Evolutionary conservation across 2,797 vertebrate species (phyloP).

Genomic region (Pseudochromis fuscus): DNA sequence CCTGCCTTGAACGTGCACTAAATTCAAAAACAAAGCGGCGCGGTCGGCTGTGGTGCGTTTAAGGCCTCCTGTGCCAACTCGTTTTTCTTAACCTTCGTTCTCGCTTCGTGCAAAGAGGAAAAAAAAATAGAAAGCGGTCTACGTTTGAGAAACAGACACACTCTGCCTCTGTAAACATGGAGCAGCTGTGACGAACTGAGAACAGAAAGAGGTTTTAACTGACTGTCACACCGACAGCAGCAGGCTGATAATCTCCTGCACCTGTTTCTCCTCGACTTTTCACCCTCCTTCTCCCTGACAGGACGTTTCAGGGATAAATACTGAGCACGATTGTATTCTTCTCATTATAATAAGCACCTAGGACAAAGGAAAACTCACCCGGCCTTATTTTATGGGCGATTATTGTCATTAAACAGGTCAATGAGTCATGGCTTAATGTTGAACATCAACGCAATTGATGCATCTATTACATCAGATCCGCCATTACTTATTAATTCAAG

Average conservation of each 20-base stretch:
- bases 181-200: constrained; percentile 62
- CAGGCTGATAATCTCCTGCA: constrained; percentile 70
- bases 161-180: constrained; percentile 24
- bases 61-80: background rate
- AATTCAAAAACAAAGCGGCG: accelerated
- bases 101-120: background rate
- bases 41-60: constrained; percentile 21
- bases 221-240: constrained; percentile 27
- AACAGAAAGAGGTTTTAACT: constrained; percentile 23
- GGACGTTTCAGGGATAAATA: constrained; percentile 6
- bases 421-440: background rate
- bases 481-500: constrained; percentile 1
- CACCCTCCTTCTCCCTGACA: background rate
- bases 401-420: constrained; percentile 16
- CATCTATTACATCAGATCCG: constrained; percentile 26
- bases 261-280: constrained; percentile 64
- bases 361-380: constrained; percentile 10
- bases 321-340: background rate
- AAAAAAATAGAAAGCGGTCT: background rate
- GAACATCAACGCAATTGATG: background rate
- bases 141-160: constrained; percentile 16
- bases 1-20: constrained; percentile 14
- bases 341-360: background rate
- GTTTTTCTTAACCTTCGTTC: constrained; percentile 7
- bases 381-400: background rate